These are phyloP conservation scores for Xiphorhynchus erythropygius DNA, from an alignment of 2,797 vertebrate species.

Conservation along the genomic window DNA sequence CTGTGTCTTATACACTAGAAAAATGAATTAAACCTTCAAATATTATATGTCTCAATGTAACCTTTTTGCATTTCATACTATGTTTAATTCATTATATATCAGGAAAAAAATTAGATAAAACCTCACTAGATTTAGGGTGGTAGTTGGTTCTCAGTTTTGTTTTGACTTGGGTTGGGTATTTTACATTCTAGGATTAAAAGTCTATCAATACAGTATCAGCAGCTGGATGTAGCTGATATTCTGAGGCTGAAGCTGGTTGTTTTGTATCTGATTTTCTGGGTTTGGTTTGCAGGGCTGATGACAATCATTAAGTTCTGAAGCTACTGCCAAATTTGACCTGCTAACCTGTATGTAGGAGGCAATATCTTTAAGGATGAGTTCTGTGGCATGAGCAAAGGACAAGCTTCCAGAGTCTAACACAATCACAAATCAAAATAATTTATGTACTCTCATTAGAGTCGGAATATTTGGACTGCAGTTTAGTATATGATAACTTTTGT, in stretches of 20 bases:
- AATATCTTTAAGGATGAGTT: background rate
- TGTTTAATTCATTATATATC: slow-evolving; percentile 82
- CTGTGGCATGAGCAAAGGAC: background rate
- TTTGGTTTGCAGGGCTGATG: background rate
- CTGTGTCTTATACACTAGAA: slow-evolving; percentile 82
- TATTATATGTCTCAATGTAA: slow-evolving; percentile 85
- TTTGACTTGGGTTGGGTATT: background rate
- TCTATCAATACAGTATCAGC: background rate
- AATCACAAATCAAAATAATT: background rate
- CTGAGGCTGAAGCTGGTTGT: background rate
- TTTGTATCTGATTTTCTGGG: background rate
- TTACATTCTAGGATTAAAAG: background rate
- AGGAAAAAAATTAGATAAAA: slow-evolving; percentile 53
- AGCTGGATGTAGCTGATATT: background rate
- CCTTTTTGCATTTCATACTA: slow-evolving; percentile 81
- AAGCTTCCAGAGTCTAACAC: background rate
- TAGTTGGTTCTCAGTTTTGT: slow-evolving; percentile 13
- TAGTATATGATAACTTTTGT: background rate
- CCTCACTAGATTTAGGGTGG: slow-evolving; percentile 46
- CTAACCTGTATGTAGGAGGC: background rate
- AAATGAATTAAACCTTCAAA: slow-evolving; percentile 87
- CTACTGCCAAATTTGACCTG: background rate
- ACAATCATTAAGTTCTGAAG: background rate
- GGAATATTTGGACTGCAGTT: background rate
- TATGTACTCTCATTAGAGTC: background rate